Evolutionary conservation across 1,140 invertebrate genomes (phyloP).

Genomic region (Drosophila orosa): DNA sequence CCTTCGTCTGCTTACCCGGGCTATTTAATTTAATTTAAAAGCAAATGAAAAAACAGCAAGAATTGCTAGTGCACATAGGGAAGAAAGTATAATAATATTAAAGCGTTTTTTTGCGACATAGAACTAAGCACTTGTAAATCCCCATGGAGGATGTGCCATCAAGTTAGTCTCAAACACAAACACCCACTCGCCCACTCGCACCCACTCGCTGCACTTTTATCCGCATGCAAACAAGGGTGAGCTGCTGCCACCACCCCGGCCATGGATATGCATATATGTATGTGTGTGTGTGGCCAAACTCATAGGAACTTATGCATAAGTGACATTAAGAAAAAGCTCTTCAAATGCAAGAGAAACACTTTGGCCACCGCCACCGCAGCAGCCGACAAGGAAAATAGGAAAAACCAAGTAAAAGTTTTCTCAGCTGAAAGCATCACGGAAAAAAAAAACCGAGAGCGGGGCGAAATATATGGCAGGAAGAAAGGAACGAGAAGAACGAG

Average conservation of each 20-base stretch:
- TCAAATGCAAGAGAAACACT: constrained; percentile 82
- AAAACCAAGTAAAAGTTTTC: constrained; percentile 76
- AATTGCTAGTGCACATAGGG: constrained; percentile 67
- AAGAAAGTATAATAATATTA: constrained; percentile 83
- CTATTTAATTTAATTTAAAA: constrained; percentile 76
- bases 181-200: constrained; percentile 42
- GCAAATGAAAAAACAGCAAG: constrained; percentile 52
- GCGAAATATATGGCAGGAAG: constrained; percentile 31
- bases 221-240: constrained; percentile 71
- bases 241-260: constrained; percentile 51
- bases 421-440: constrained; percentile 63
- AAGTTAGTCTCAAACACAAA: constrained; percentile 81
- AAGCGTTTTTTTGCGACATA: constrained; percentile 82
- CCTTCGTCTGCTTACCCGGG: constrained; percentile 5
- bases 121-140: constrained; percentile 83
- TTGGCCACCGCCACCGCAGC: constrained; percentile 61
- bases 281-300: constrained; percentile 59
- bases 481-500: constrained; percentile 9
- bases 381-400: constrained; percentile 64
- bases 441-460: constrained; percentile 24
- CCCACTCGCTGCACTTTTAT: constrained; percentile 64
- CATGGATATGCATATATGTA: constrained; percentile 45
- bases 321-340: constrained; percentile 84
- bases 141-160: constrained; percentile 82
- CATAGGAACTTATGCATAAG: constrained; percentile 84